Base-by-base conservation (phyloP, 1,140 invertebrate species). In the Hyphantria cunea region DNA sequence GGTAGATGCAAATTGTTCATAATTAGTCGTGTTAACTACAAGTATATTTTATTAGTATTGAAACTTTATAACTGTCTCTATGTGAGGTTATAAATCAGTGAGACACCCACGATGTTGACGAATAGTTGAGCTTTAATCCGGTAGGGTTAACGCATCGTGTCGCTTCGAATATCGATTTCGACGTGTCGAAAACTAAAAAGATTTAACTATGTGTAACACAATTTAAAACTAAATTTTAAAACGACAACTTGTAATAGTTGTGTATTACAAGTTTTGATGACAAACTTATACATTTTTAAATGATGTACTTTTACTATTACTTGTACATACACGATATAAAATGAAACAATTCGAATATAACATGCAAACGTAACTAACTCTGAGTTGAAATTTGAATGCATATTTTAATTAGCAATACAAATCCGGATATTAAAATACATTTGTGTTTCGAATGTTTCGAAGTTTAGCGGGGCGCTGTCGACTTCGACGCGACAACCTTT, bases 41-140 rank as follows among this genome's bases (percentile, higher is more conserved):
- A n/a, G n/a, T n/a, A n/a, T n/a, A n/a, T n/a, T n/a, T n/a, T n/a
- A n/a, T n/a, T n/a, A n/a, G n/a, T n/a, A 25, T 25, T 70, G 70
- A 67, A 75, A 74, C 62, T 70, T 66, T 54, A 75, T 76, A 73
- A 70, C 50, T 60, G 70, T 64, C 54, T 37, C 59, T 58, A 71
- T 73, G 62, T 33, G 54, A 37, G 53, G 64, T 72, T 72, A 76
- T 87, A 81, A 84, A 84, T 80, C 78, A 78, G 33, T 51, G 69
- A 83, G 80, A 84, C 82, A 87, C 81, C 80, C 81, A 82, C 82
- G 81, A 77, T 54, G 49, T 47, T 51, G 42, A 50, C 59, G 62
- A 66, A 66, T 66, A 76, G 45, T 76, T 67, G 75, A 66, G 60
- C 56, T 61, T 65, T 80, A 78, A 78, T 80, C 78, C 72, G 64